Percentiles rank a stretch among this genome's conserved stretches.
These are phyloP conservation scores for Hydraecia micacea DNA, from an alignment of 2,888 invertebrate genomes.

Conservation along the genomic window DNA sequence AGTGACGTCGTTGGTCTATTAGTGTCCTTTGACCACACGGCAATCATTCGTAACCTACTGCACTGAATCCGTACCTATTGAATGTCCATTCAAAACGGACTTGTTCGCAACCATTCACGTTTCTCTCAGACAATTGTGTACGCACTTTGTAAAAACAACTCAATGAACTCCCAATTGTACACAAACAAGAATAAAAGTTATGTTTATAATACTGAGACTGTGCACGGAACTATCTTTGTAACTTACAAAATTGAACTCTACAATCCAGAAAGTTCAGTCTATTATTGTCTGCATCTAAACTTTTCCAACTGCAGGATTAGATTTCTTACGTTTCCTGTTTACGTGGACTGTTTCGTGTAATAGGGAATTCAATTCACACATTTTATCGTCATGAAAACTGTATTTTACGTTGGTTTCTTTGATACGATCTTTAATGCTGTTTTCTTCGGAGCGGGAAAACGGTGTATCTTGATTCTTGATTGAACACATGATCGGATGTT, in stretches of 20 bases:
- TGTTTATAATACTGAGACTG: conserved; percentile 54
- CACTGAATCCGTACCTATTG: conserved; percentile 30
- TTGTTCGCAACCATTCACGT: conserved; percentile 48
- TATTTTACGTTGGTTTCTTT: conserved; percentile 64
- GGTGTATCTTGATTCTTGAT: conserved; percentile 49
- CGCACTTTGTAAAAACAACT: conserved; percentile 55
- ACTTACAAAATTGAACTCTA: conserved; percentile 48
- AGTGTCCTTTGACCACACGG: conserved; percentile 26
- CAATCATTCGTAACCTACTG: conserved; percentile 39
- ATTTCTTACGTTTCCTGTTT: conserved; percentile 66
- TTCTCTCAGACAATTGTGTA: conserved; percentile 55
- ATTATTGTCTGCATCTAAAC: conserved; percentile 29
- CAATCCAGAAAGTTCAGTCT: conserved; percentile 30
- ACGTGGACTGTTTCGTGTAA: conserved; percentile 55
- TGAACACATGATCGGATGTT: conserved; percentile 53
- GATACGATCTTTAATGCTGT: conserved; percentile 61
- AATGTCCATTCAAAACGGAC: conserved; percentile 30
- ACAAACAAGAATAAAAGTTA: conserved; percentile 65
- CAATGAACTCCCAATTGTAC: conserved; percentile 64
- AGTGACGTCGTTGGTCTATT: conserved; percentile 37
- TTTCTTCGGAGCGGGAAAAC: conserved; percentile 33
- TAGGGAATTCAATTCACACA: conserved; percentile 58
- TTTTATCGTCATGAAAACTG: conserved; percentile 57
- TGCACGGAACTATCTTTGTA: conserved; percentile 14
- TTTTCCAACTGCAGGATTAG: conserved; percentile 55